phyloP scores from a whole-genome alignment of 1,140 invertebrate genomes.

The Pogonomyrmex barbatus region DNA sequence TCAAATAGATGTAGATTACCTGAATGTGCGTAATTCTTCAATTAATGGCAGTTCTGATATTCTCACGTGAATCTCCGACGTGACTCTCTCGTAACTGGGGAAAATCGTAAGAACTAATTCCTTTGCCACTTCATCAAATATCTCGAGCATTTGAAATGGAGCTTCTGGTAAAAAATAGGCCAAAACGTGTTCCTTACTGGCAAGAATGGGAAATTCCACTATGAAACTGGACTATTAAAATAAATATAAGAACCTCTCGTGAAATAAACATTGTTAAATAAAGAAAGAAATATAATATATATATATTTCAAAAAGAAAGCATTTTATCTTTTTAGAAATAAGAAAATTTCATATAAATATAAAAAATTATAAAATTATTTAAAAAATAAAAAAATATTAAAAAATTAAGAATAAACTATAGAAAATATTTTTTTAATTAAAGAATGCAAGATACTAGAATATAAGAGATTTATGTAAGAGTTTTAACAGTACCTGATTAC shows the following conservation, averaged over 20 bases:
- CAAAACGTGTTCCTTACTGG: slow-evolving; percentile 95
- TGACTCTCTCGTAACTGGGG: slow-evolving; percentile 98
- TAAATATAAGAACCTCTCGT: slow-evolving; percentile 20
- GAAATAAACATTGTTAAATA: slow-evolving; percentile 25
- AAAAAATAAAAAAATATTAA: slow-evolving; percentile 14
- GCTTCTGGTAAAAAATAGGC: slow-evolving; percentile 99
- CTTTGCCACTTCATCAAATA: slow-evolving; percentile 98
- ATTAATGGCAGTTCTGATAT: slow-evolving; percentile 98
- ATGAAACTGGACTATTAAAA: slow-evolving; percentile 92
- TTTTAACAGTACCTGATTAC: slow-evolving; percentile 88
- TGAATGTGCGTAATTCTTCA: slow-evolving; percentile 97
- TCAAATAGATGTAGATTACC: slow-evolving; percentile 84
- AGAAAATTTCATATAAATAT: slow-evolving; percentile 9
- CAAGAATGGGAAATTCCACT: slow-evolving; percentile 97
- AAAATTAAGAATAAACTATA: slow-evolving; percentile 30
- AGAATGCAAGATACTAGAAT: not conserved
- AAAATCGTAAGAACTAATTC: slow-evolving; percentile 98
- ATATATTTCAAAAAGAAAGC: not conserved
- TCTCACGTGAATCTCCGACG: slow-evolving; percentile 96
- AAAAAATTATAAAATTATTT: not conserved
- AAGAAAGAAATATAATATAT: not conserved
- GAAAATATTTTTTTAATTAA: not conserved
- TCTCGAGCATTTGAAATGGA: slow-evolving; percentile 97
- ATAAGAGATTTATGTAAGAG: not conserved
- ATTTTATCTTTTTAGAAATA: not conserved